A percentile compares a stretch with the other conserved stretches of the same genome.
Conservation (phyloP, 2,113 vertebrate genomes). For the Calidris pugnax region DNA sequence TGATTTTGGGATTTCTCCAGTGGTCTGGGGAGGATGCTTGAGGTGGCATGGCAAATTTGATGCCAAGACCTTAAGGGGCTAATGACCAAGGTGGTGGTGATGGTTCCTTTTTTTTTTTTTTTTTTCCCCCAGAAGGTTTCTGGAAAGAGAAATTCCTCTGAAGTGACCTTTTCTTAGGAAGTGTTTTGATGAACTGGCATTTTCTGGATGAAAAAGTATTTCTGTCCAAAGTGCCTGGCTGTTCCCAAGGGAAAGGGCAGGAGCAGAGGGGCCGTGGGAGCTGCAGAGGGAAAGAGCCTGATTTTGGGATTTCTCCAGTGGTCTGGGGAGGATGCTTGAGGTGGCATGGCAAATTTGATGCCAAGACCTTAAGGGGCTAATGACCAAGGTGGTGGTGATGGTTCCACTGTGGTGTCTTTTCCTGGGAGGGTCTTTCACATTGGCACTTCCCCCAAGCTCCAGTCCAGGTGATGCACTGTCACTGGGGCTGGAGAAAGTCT, state of each 20-base stretch:
- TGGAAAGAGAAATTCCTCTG: constrained; percentile 33
- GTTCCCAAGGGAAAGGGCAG: background rate
- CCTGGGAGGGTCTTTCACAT: background rate
- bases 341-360: background rate
- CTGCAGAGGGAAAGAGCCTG: background rate
- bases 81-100: background rate
- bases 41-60: background rate
- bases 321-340: background rate
- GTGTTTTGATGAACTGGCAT: constrained; percentile 36
- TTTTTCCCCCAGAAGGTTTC: background rate
- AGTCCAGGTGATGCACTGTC: background rate
- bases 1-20: background rate
- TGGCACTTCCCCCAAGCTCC: accelerated
- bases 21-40: background rate
- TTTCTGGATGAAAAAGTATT: constrained; percentile 19
- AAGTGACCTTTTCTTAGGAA: constrained; percentile 55
- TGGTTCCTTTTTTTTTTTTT: background rate
- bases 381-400: background rate
- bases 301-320: background rate
- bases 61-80: background rate
- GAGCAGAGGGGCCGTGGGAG: background rate
- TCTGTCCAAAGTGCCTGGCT: background rate
- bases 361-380: background rate
- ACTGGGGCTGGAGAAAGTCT: background rate
- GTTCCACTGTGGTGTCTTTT: accelerated